phyloP scores from a whole-genome alignment of 2,113 vertebrate genomes.

The Notiomystis cincta region DNA sequence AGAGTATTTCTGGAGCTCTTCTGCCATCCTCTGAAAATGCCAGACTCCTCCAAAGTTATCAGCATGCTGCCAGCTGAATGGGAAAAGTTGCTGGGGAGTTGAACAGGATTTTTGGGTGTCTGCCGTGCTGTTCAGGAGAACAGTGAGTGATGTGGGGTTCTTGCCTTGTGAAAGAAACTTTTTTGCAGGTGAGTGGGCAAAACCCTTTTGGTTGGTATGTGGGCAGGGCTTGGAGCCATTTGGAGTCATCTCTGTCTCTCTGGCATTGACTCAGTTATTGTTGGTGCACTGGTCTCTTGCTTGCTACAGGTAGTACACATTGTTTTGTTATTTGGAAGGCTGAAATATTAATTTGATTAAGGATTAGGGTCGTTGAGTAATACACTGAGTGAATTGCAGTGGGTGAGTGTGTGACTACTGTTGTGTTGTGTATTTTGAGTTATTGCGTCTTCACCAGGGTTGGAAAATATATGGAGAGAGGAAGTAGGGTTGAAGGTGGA shows the following conservation, averaged over 20 bases:
- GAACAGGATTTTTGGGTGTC: neutral
- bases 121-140: neutral
- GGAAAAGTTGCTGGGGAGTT: neutral
- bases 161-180: neutral
- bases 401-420: neutral
- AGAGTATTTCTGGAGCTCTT: neutral
- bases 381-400: neutral
- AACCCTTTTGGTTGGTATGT: neutral
- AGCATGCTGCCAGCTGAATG: neutral
- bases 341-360: neutral
- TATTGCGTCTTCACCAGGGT: neutral
- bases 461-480: neutral
- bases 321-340: neutral
- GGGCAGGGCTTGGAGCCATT: fast-evolving
- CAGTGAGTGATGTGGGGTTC: neutral
- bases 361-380: neutral
- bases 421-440: neutral
- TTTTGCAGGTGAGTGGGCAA: neutral
- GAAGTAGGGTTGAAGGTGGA: neutral
- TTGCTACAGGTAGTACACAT: neutral
- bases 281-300: neutral
- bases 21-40: neutral
- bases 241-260: neutral
- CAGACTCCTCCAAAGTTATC: neutral
- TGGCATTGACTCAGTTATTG: fast-evolving